Conservation (phyloP, 2,888 invertebrate species). For the Liopterus haemorrhoidalis region DNA sequence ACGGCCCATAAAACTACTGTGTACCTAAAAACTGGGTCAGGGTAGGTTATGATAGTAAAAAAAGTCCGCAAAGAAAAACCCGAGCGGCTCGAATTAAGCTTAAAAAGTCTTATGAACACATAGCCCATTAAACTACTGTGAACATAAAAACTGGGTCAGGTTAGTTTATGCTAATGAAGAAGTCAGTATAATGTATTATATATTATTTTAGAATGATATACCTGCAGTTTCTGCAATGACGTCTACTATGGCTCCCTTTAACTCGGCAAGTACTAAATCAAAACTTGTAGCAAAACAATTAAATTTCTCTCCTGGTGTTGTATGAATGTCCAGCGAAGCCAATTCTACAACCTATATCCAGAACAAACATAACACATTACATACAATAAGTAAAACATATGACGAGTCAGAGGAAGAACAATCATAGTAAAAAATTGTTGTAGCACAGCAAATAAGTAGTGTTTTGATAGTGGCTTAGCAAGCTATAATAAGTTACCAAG, state of each 20-base stretch:
- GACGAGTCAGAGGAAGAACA: too few species aligned
- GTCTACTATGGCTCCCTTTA: slow-evolving; percentile 45
- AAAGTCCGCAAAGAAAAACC: not conserved
- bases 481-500: too few species aligned
- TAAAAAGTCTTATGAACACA: too few species aligned
- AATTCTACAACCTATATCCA: slow-evolving; percentile 47
- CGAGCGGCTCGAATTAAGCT: too few species aligned
- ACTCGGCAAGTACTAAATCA: slow-evolving; percentile 47
- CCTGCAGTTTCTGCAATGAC: slow-evolving; percentile 40
- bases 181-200: not conserved
- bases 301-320: slow-evolving; percentile 46
- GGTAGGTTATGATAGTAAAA: not conserved
- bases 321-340: slow-evolving; percentile 43
- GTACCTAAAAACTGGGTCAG: too few species aligned
- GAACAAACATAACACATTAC: slow-evolving; percentile 17
- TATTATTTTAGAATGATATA: slow-evolving; percentile 24
- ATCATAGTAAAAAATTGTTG: too few species aligned
- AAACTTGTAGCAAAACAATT: slow-evolving; percentile 45
- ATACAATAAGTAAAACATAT: slow-evolving; percentile 8
- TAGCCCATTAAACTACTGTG: too few species aligned
- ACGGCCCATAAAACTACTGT: too few species aligned
- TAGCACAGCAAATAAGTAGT: too few species aligned
- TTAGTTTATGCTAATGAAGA: slow-evolving; percentile 4
- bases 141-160: too few species aligned
- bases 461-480: too few species aligned